Percentiles rank a stretch among this genome's conserved stretches.
Evolutionary conservation across 2,113 vertebrate species (phyloP).

Genomic region (Microtus montanus): DNA sequence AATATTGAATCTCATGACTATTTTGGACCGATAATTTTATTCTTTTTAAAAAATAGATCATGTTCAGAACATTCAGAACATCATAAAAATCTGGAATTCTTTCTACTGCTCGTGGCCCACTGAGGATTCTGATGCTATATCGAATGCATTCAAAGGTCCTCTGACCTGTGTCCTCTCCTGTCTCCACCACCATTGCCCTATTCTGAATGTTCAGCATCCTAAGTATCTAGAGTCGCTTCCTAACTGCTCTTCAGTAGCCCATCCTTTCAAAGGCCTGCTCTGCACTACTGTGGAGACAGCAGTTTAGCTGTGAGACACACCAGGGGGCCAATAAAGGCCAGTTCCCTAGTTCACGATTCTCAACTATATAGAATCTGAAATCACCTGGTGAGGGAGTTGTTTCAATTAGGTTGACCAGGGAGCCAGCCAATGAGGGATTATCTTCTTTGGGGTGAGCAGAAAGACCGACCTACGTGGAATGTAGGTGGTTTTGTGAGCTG

Average conservation of each 20-base stretch:
- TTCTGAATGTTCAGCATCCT: background rate
- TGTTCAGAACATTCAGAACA: background rate
- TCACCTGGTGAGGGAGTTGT: background rate
- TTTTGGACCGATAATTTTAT: conserved; percentile 25
- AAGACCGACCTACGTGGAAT: background rate
- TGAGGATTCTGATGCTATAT: background rate
- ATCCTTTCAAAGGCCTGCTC: background rate
- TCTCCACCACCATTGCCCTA: background rate
- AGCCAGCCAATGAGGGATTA: background rate
- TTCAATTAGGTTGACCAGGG: background rate
- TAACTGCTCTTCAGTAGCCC: background rate
- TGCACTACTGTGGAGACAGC: background rate
- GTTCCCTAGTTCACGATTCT: background rate
- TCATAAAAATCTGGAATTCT: conserved; percentile 9
- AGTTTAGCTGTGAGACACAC: background rate
- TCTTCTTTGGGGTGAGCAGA: too few relatives aligned
- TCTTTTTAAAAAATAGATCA: conserved; percentile 1
- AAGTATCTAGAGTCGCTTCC: background rate
- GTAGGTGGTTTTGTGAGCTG: background rate
- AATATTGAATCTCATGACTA: background rate
- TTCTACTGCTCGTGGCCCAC: background rate
- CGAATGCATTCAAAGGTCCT: background rate
- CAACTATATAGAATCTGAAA: background rate
- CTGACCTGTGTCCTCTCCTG: background rate
- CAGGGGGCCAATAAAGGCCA: background rate